phyloP scores from a whole-genome alignment of 2,113 vertebrate species.

The Grallaria varia region DNA sequence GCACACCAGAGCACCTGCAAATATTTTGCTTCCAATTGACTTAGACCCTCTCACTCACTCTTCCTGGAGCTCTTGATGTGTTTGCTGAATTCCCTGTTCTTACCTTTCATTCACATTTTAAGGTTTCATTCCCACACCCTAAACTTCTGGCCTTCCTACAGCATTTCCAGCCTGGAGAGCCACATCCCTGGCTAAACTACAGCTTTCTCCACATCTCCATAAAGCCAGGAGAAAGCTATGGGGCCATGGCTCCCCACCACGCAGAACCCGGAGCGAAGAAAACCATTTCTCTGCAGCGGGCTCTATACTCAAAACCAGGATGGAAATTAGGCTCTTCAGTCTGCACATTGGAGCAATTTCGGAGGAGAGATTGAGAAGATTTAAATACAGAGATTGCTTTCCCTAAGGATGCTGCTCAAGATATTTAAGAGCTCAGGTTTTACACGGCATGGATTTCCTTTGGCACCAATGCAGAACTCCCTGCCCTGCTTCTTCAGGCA shows the following conservation, averaged over 20 bases:
- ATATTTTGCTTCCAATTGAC: neutral
- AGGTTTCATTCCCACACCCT: neutral
- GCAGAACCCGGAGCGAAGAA: neutral
- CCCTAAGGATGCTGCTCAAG: conserved; percentile 22
- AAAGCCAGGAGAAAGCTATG: neutral
- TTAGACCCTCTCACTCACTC: neutral
- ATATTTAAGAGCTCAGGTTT: conserved; percentile 43
- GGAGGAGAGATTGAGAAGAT: conserved; percentile 34
- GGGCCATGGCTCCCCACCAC: neutral
- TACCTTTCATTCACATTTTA: neutral
- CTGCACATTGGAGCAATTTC: neutral
- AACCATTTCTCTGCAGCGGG: neutral
- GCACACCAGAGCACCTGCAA: neutral
- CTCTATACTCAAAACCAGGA: neutral
- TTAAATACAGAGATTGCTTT: conserved; percentile 38
- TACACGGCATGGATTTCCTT: neutral
- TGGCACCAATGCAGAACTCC: neutral
- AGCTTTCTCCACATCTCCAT: accelerated
- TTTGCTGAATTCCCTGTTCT: neutral
- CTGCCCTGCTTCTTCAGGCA: neutral
- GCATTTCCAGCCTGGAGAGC: neutral
- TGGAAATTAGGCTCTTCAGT: conserved; percentile 25
- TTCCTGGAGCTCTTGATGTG: neutral
- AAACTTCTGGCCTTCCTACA: neutral
- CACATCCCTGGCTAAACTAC: neutral